Evolutionary conservation across 2,113 vertebrate species (phyloP), one percentile per base, ranked within the genome.

Genomic region (Pachypanchax playfairii): DNA sequence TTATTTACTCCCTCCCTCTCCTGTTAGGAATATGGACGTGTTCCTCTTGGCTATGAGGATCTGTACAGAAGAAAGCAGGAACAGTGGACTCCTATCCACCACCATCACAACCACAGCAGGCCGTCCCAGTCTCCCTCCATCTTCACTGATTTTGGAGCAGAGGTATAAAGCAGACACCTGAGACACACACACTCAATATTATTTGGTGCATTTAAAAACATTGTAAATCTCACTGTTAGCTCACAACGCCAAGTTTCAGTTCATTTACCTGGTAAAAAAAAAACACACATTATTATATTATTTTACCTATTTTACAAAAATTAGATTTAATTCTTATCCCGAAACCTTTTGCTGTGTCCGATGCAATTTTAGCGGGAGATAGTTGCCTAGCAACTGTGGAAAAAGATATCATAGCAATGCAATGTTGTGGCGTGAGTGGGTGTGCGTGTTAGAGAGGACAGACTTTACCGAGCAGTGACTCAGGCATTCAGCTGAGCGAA

Each of bases 21-120:
- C n/a, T n/a, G n/a, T n/a, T n/a, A 97, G 96, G 95, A 98, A 81
- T 97, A 93, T 62, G 90, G 92, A 69, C 94, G 94, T 62, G 87
- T 94, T 81, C 93, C 94, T 83, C 90, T 94, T 51, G 92, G 93
- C 73, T 96, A 95, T 5, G 96, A 97, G 67, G 95, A 98, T 65
- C 92, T 95, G 8, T 91, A 95, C 74, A 90, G 94, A 77, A 92
- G 93, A 87, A 97, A 96, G 75, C 93, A 94, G 2, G 96, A 98
- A 44, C 96, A 96, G 63, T 97, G 96, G 96, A 89, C 93, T 1
- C 94, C 94, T 53, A 94, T 94, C 75, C 94, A 95, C 69, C 90
- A 91, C 75, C 90, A 91, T 60, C 83, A 88, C 75, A 81, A 56
- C 79, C 85, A 90, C 67, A 92, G 31, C 91, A 93, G 71, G 91